Evolutionary conservation across 1,140 invertebrate species (phyloP), one percentile per base, ranked within the genome.

Genomic region (Leptopilina boulardi): DNA sequence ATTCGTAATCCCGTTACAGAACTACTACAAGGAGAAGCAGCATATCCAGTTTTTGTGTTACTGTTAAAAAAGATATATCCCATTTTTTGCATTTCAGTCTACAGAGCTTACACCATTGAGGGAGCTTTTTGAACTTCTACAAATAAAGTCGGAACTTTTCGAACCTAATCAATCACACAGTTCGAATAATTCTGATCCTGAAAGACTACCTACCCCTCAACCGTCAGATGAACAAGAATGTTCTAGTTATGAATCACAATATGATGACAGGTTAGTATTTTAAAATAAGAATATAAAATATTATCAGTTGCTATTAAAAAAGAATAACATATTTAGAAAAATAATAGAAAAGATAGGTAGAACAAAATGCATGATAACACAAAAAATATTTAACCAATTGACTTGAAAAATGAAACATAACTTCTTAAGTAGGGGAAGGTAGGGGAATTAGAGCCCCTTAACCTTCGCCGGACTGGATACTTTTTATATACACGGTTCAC

Each of bases 91-190:
- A 77, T 86, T 84, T 66, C 92, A 96, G 93, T 96, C 95, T 51
- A 93, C 93, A 82, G 95, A 96, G 91, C 93, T 97, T 77, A 94
- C 95, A 85, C 95, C 95, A 77, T 93, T 97, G 87, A 93, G 95
- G 89, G 95, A 96, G 88, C 88, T 97, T 21, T 94, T 96, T 87
- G 94, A 96, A 87, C 90, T 97, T 76, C 89, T 97, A 78, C 95
- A 96, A 91, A 96, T 97, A 76, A 96, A 96, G 87, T 95, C 95
- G 72, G 95, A 96, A 81, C 93, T 95, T 18, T 90, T 89, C 83
- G 88, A 89, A 79, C 85, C 88, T 0, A 91, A 87, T 81, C 87
- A 89, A 74, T 80, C 88, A 76, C 88, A 90, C 75, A 87, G 85
- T 59, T 89, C 88, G 54, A 87, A 83, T 47, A 87, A 87, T 66